Base-by-base conservation (phyloP, 2,113 vertebrate genomes). In the Pao palembangensis region DNA sequence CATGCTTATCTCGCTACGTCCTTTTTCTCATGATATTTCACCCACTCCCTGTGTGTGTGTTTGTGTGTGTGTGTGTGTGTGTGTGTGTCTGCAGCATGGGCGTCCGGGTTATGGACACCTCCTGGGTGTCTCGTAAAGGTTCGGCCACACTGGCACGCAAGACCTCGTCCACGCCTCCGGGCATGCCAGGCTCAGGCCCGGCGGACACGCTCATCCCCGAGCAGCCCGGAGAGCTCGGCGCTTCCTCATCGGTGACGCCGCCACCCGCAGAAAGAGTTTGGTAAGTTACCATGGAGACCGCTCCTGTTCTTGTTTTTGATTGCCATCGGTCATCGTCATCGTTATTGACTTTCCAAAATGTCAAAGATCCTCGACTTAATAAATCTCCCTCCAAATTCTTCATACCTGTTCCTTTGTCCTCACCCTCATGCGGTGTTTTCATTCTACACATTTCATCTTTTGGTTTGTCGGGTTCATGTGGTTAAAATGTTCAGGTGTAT, bases 91-190 rank as follows among this genome's bases (percentile, higher is more conserved):
- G 18, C 88, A 99, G 97, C 87, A 96, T 99, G 96, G 97, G 96
- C 13, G 97, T 99, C 81, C 92, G 96, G 83, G 97, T 99, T 75
- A 99, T 99, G 97, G 97, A 99, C 88, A 99, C 97, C 6, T 94
- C 95, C 55, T 99, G 97, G 97, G 96, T 99, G 87, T 94, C 95
- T 57, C 93, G 95, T 56, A 94, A 96, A 80, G 94, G 97, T 80
- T 93, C 96, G 10, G 89, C 95, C 1, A 88, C 90, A 0, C 73
- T 87, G 52, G 87, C 65, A 0, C 92, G 95, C 75, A 98, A 98
- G 82, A 72, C 91, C 0, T 89, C 93, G 14, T 96, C 94, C 58
- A 91, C 93, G 28, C 95, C 94, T 0, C 94, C 94, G 0, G 83
- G 93, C 69, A 56, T 90, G 67, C 95, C 95, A 82, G 92, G 93